Percentiles rank a stretch among this genome's conserved stretches.
These are phyloP conservation scores for Ibycter americanus DNA, from an alignment of 2,797 vertebrate species.

Conservation along the genomic window DNA sequence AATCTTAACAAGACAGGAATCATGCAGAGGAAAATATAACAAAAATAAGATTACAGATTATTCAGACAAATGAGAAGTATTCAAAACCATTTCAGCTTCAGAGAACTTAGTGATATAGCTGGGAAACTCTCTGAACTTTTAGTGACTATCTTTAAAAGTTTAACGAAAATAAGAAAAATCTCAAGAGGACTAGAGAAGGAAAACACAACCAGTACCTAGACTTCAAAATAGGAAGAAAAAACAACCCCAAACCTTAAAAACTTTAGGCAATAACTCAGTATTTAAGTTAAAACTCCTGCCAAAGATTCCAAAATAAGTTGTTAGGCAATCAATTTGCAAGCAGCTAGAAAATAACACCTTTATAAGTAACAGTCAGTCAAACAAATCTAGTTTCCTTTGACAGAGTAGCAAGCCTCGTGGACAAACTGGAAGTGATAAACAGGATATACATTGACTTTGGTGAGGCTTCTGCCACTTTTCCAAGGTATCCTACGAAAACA, in stretches of 20 bases:
- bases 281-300: not conserved
- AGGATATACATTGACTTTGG: not conserved
- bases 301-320: not conserved
- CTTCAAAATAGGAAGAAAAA: not conserved
- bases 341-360: not conserved
- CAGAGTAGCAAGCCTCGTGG: not conserved
- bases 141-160: not conserved
- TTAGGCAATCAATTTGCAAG: not conserved
- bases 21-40: fast-evolving
- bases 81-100: not conserved
- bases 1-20: not conserved
- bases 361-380: not conserved
- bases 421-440: not conserved
- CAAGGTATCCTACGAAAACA: not conserved
- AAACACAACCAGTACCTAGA: not conserved
- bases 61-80: not conserved
- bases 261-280: not conserved
- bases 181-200: not conserved
- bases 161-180: not conserved
- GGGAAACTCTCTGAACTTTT: not conserved
- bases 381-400: not conserved
- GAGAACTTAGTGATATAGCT: not conserved
- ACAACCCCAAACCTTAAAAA: not conserved
- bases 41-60: not conserved
- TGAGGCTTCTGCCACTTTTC: not conserved